phyloP scores from a whole-genome alignment of 1,140 invertebrate genomes.

The Drosophila bocki region DNA sequence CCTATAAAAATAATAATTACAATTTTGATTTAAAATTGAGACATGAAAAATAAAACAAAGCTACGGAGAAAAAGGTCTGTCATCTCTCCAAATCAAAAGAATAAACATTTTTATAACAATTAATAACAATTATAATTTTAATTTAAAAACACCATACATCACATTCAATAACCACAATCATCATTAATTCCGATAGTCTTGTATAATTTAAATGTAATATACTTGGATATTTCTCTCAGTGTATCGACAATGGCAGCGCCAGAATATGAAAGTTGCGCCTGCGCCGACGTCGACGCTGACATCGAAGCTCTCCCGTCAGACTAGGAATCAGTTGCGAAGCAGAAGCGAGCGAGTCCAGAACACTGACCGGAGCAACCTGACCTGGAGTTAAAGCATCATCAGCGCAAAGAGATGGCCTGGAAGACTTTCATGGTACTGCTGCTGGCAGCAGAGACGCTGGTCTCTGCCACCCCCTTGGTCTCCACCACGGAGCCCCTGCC shows the following conservation, averaged over 20 bases:
- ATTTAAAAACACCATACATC: too few relatives aligned
- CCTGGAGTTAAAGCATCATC: constrained; percentile 3
- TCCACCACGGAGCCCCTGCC: constrained; percentile 15
- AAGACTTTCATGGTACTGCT: constrained; percentile 56
- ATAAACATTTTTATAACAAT: too few relatives aligned
- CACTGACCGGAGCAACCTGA: constrained; percentile 35
- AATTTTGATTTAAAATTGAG: not conserved
- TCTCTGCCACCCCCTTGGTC: constrained; percentile 3
- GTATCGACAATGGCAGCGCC: constrained; percentile 24
- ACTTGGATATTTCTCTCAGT: constrained; percentile 6
- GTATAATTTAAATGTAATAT: not conserved
- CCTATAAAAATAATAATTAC: not conserved
- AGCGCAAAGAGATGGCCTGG: constrained; percentile 44
- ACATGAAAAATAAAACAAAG: not conserved
- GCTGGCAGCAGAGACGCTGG: constrained; percentile 21
- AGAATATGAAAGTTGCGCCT: constrained; percentile 82
- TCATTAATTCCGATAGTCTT: too few relatives aligned
- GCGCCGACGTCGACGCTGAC: constrained; percentile 45
- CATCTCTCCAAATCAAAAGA: too few relatives aligned
- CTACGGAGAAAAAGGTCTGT: too few relatives aligned
- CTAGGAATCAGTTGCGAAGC: constrained; percentile 71
- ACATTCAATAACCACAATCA: too few relatives aligned
- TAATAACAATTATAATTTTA: not conserved
- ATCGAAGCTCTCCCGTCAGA: constrained; percentile 48
- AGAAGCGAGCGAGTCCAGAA: constrained; percentile 76